Evolutionary conservation across 2,888 invertebrate species (phyloP).

Genomic region (Epistrophe grossulariae): DNA sequence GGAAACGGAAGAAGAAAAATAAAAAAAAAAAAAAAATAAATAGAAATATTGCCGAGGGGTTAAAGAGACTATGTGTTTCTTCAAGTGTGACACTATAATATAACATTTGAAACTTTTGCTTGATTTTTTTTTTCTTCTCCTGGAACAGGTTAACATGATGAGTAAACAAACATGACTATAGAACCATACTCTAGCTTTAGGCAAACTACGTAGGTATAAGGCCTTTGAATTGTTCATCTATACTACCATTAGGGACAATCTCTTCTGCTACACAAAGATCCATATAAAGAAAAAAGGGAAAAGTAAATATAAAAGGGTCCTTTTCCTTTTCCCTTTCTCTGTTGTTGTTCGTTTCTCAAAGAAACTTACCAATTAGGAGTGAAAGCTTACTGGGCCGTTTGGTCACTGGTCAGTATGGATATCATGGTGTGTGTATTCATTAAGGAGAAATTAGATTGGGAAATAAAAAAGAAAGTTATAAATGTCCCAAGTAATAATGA

Average conservation of each 20-base stretch:
- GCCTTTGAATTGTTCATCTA: slow-evolving; percentile 14
- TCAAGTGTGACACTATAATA: slow-evolving; percentile 30
- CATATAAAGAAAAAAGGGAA: neutral
- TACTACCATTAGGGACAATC: neutral
- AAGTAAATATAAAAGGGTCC: slow-evolving; percentile 36
- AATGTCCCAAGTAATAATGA: too few species aligned
- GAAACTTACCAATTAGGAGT: slow-evolving; percentile 56
- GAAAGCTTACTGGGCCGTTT: slow-evolving; percentile 56
- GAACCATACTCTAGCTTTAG: neutral
- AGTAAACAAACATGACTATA: slow-evolving; percentile 26
- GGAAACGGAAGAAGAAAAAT: neutral
- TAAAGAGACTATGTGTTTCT: neutral
- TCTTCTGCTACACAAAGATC: neutral
- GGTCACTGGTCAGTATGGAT: neutral
- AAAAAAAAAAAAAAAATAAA: neutral
- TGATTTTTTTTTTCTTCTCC: neutral
- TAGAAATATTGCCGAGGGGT: neutral
- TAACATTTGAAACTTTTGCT: neutral
- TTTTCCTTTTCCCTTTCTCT: too few species aligned
- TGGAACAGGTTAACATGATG: slow-evolving; percentile 25
- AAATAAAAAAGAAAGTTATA: neutral
- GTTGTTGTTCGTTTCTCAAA: slow-evolving; percentile 1
- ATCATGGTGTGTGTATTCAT: neutral
- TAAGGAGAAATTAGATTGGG: neutral
- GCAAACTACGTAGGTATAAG: neutral